A percentile compares a stretch with the other conserved stretches of the same genome.
These are phyloP conservation scores for Drosophila histrio DNA, from an alignment of 2,888 invertebrate genomes.

Conservation along the genomic window DNA sequence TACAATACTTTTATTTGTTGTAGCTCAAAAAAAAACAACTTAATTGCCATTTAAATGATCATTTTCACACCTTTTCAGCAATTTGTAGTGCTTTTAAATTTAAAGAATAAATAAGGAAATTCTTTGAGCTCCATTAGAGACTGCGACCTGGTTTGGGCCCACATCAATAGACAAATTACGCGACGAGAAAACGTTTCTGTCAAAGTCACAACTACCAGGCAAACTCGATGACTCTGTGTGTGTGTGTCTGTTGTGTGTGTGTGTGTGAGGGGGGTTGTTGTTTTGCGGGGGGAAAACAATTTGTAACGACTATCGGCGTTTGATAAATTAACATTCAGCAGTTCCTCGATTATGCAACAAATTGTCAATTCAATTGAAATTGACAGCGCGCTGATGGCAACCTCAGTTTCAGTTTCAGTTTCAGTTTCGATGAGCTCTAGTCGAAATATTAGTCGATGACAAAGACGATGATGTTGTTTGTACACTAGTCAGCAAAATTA, in stretches of 20 bases:
- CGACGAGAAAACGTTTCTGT: slow-evolving; percentile 54
- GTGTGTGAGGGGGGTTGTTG: slow-evolving; percentile 31
- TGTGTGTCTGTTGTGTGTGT: slow-evolving; percentile 12
- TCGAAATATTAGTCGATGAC: slow-evolving; percentile 33
- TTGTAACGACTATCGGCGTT: slow-evolving; percentile 79
- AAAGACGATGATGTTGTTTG: slow-evolving; percentile 16
- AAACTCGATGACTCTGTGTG: slow-evolving; percentile 10
- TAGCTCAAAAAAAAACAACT: background rate
- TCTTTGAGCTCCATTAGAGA: slow-evolving; percentile 2
- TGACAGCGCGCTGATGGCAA: slow-evolving; percentile 65
- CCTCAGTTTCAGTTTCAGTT: slow-evolving; percentile 28
- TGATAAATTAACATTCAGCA: slow-evolving; percentile 80
- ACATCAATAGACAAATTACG: slow-evolving; percentile 50
- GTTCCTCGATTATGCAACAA: slow-evolving; percentile 76
- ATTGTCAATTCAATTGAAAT: slow-evolving; percentile 76
- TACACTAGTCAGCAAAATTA: background rate
- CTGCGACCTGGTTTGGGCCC: slow-evolving; percentile 28
- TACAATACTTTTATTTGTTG: background rate
- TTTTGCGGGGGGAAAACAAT: slow-evolving; percentile 66
- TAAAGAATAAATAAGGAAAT: slow-evolving; percentile 4
- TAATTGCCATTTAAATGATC: background rate
- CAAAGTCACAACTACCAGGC: slow-evolving; percentile 36
- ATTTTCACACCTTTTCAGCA: background rate
- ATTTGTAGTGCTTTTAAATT: background rate
- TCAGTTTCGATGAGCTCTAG: slow-evolving; percentile 23